Evolutionary conservation across 2,888 invertebrate genomes (phyloP).

Genomic region (Lasioglossum zephyrum): DNA sequence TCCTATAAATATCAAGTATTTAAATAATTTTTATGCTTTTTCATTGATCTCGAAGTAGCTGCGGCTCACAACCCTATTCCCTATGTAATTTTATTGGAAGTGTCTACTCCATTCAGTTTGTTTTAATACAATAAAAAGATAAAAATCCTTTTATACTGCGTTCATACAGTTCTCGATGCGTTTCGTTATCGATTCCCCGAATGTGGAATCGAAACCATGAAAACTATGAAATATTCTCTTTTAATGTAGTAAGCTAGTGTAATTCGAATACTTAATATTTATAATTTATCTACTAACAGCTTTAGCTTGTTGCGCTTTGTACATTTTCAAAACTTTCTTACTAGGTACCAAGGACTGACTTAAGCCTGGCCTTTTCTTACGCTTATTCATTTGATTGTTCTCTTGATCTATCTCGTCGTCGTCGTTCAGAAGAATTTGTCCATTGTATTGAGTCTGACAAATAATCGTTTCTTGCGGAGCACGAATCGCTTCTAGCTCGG

Average conservation of each 20-base stretch:
- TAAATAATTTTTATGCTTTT: constrained; percentile 60
- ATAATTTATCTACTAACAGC: constrained; percentile 79
- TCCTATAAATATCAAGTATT: constrained; percentile 55
- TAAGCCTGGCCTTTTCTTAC: constrained; percentile 91
- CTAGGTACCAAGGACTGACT: constrained; percentile 91
- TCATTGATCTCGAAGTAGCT: constrained; percentile 39
- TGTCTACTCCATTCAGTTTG: constrained; percentile 45
- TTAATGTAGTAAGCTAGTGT: constrained; percentile 28
- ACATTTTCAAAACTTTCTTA: constrained; percentile 93
- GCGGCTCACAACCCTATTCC: constrained; percentile 17
- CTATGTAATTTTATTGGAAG: constrained; percentile 60
- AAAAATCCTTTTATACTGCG: constrained; percentile 28
- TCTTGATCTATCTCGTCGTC: constrained; percentile 86
- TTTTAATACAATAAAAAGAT: constrained; percentile 19
- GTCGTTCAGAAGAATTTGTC: constrained; percentile 70
- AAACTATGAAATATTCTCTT: constrained; percentile 36
- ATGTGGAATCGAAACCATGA: constrained; percentile 20
- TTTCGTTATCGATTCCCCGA: constrained; percentile 25
- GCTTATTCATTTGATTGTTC: constrained; percentile 84
- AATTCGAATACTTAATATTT: constrained; percentile 21
- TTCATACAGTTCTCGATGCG: constrained; percentile 20
- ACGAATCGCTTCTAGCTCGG: constrained; percentile 87
- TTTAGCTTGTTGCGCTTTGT: constrained; percentile 88
- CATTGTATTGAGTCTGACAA: constrained; percentile 81
- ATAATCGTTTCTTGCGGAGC: constrained; percentile 83